Evolutionary conservation across 2,888 invertebrate genomes (phyloP).

Genomic region (Horisme vitalbata): DNA sequence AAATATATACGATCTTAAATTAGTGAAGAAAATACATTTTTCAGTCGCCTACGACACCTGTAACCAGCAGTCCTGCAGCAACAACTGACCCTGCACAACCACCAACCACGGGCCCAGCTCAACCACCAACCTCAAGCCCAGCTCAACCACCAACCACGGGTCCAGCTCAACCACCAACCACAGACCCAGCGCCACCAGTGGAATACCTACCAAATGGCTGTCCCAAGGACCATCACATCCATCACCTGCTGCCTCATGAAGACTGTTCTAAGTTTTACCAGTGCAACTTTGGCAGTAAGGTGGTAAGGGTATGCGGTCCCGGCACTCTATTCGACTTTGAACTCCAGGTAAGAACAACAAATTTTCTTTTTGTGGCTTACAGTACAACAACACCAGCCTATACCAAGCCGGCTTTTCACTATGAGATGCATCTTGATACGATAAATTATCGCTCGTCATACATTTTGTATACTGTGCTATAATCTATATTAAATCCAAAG

Average conservation of each 20-base stretch:
- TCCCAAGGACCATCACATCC: constrained; percentile 39
- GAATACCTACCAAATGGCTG: constrained; percentile 46
- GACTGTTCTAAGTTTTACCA: constrained; percentile 55
- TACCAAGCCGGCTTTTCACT: too few relatives aligned
- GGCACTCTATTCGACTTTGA: constrained; percentile 49
- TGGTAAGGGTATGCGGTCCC: constrained; percentile 40
- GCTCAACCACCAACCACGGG: constrained; percentile 1
- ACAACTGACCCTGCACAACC: background rate
- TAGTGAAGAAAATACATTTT: too few relatives aligned
- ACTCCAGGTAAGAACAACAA: constrained; percentile 46
- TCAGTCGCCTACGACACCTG: too few relatives aligned
- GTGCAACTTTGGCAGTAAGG: constrained; percentile 49
- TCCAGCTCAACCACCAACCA: background rate
- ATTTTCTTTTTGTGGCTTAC: too few relatives aligned
- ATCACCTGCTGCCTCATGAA: constrained; percentile 50
- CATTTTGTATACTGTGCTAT: too few relatives aligned
- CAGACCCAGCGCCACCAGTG: constrained; percentile 16
- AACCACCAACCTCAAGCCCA: background rate
- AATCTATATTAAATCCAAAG: too few relatives aligned
- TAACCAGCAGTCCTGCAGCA: too few relatives aligned
- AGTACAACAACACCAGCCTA: too few relatives aligned
- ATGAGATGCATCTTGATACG: too few relatives aligned
- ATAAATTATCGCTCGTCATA: too few relatives aligned
- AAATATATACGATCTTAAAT: too few relatives aligned
- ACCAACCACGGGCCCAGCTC: constrained; percentile 1